These are phyloP conservation scores for Zosterops hypoxanthus DNA, from an alignment of 2,113 vertebrate species.

Conservation along the genomic window DNA sequence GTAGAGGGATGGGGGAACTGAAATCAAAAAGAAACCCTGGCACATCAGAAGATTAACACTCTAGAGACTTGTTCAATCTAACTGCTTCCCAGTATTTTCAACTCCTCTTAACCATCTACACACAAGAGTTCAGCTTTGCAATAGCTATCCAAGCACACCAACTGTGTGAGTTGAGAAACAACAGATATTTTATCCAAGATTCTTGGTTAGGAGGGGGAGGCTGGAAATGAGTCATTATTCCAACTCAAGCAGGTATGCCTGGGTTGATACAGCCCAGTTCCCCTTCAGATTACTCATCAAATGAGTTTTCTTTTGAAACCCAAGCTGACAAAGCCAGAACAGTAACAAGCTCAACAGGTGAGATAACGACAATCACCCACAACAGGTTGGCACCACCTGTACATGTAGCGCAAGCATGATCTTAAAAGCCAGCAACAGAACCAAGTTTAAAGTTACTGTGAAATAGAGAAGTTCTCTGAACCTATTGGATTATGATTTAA, in stretches of 20 bases:
- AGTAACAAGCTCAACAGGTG: background rate
- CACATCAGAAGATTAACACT: background rate
- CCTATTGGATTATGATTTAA: background rate
- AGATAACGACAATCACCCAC: background rate
- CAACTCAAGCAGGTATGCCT: background rate
- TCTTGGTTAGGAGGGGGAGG: background rate
- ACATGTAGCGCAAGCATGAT: background rate
- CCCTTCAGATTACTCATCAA: background rate
- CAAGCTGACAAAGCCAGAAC: slow-evolving; percentile 7
- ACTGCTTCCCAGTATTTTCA: background rate
- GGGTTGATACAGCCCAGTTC: background rate
- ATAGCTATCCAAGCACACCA: background rate
- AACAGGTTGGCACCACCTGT: background rate
- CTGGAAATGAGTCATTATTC: background rate
- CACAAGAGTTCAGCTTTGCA: background rate
- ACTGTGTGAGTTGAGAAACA: background rate
- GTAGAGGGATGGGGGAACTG: background rate
- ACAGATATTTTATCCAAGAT: background rate
- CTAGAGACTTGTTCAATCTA: background rate
- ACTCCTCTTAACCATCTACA: background rate
- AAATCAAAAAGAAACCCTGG: background rate
- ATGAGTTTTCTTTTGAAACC: background rate
- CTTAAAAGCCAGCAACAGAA: background rate
- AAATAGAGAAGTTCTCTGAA: background rate
- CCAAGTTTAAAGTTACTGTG: background rate